Conservation (phyloP, 2,113 vertebrate species). For the Bombycilla garrulus region DNA sequence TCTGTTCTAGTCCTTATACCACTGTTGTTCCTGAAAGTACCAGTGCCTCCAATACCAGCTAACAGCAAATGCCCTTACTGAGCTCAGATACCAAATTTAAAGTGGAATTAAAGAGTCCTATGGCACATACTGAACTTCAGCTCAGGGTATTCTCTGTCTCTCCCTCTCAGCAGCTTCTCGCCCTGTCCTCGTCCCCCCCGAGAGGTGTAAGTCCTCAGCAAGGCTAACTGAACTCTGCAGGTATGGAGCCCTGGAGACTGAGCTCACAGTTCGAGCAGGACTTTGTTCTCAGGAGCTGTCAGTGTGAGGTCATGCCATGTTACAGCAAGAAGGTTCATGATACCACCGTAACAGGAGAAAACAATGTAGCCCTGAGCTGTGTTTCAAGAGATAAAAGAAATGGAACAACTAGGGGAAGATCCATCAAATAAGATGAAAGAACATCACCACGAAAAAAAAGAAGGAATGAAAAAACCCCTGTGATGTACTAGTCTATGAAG, state of each 20-base stretch:
- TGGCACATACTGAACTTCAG: not conserved
- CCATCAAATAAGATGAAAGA: slow-evolving; percentile 47
- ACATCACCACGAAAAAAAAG: not conserved
- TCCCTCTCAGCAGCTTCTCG: not conserved
- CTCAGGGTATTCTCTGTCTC: not conserved
- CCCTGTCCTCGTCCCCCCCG: not conserved
- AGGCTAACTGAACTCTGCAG: not conserved
- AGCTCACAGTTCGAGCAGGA: not conserved
- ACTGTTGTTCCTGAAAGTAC: not conserved
- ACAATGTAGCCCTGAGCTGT: slow-evolving; percentile 40
- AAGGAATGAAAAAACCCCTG: not conserved
- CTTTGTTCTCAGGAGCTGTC: slow-evolving; percentile 39
- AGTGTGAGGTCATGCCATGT: not conserved
- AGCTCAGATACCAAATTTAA: not conserved
- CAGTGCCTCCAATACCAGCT: not conserved
- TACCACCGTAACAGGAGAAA: slow-evolving; percentile 17
- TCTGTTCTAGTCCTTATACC: not conserved
- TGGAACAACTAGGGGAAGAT: slow-evolving; percentile 18
- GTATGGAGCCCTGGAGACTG: not conserved
- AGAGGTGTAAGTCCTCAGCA: not conserved
- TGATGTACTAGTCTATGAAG: slow-evolving; percentile 15
- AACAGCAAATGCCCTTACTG: not conserved
- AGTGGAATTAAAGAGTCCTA: not conserved
- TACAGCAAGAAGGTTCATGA: not conserved
- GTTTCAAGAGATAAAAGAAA: slow-evolving; percentile 29